Evolutionary conservation across 2,797 vertebrate genomes (phyloP).

Genomic region (Gila robusta): DNA sequence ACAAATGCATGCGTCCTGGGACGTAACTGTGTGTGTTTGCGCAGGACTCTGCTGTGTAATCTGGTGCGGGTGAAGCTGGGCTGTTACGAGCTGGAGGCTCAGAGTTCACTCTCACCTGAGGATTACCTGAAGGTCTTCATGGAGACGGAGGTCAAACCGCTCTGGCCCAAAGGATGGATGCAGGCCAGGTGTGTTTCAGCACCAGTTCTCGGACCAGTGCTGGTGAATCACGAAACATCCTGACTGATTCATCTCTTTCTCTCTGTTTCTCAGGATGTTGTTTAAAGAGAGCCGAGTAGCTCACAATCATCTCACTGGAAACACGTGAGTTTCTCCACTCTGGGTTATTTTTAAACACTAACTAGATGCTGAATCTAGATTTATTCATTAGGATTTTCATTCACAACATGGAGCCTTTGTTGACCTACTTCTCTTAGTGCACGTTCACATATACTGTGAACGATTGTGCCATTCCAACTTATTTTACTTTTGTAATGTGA

Average conservation of each 20-base stretch:
- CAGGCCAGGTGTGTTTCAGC: conserved; percentile 88
- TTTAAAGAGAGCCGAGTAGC: conserved; percentile 95
- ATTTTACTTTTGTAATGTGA: background rate
- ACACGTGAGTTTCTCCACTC: conserved; percentile 85
- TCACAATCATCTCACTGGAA: conserved; percentile 94
- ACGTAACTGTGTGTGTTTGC: conserved; percentile 22
- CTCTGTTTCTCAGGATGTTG: conserved; percentile 84
- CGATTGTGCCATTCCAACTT: background rate
- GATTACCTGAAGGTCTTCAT: conserved; percentile 97
- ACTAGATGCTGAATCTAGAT: background rate
- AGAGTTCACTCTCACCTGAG: conserved; percentile 89
- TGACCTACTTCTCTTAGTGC: conserved; percentile 32
- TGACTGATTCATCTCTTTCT: conserved; percentile 4
- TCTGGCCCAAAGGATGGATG: conserved; percentile 99
- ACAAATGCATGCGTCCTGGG: too few species aligned
- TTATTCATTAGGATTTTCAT: background rate
- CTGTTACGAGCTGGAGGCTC: conserved; percentile 94
- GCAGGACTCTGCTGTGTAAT: conserved; percentile 91
- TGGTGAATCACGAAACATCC: background rate
- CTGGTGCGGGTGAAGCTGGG: conserved; percentile 94
- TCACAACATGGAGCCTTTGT: too few species aligned
- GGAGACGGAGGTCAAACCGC: conserved; percentile 93
- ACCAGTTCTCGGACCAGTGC: too few species aligned
- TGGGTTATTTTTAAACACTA: background rate
- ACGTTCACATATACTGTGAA: background rate